Percentiles rank a stretch among this genome's conserved stretches.
phyloP scores from a whole-genome alignment of 2,888 invertebrate genomes.

The Hipparchia sbordonii region DNA sequence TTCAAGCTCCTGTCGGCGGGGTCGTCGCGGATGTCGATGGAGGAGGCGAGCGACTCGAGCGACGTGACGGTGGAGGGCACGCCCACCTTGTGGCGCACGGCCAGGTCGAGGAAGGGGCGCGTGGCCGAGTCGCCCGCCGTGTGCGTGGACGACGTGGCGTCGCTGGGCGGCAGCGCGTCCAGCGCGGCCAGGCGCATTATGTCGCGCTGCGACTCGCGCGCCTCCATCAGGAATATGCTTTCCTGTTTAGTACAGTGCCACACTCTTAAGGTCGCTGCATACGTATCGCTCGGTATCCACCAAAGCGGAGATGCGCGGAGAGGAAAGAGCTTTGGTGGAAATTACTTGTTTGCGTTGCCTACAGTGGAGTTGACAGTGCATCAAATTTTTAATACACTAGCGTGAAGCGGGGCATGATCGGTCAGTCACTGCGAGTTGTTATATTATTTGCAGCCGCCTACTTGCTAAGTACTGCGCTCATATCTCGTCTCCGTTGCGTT shows the following conservation, averaged over 20 bases:
- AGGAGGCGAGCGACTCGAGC: conserved; percentile 77
- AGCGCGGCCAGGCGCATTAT: conserved; percentile 71
- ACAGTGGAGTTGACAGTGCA: too few relatives aligned
- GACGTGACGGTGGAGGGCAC: conserved; percentile 81
- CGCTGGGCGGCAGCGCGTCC: conserved; percentile 49
- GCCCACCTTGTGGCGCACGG: conserved; percentile 52
- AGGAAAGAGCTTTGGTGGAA: too few relatives aligned
- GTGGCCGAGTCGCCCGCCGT: conserved; percentile 36
- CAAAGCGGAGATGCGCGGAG: too few relatives aligned
- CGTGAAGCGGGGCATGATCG: too few relatives aligned
- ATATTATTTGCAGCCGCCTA: too few relatives aligned
- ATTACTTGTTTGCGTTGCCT: too few relatives aligned
- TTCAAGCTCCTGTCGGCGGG: conserved; percentile 53
- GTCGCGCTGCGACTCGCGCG: conserved; percentile 88
- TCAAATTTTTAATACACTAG: too few relatives aligned
- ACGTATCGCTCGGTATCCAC: too few relatives aligned
- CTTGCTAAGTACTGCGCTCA: too few relatives aligned
- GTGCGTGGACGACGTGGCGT: conserved; percentile 43
- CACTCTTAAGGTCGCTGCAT: not conserved
- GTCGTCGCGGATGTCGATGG: conserved; percentile 59
- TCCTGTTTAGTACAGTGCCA: conserved; percentile 76
- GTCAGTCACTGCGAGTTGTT: too few relatives aligned
- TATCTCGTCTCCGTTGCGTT: too few relatives aligned
- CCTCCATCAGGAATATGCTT: conserved; percentile 91
- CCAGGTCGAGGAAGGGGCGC: conserved; percentile 59